Evolutionary conservation across 2,888 invertebrate genomes (phyloP).

Genomic region (Drosophila anceps): DNA sequence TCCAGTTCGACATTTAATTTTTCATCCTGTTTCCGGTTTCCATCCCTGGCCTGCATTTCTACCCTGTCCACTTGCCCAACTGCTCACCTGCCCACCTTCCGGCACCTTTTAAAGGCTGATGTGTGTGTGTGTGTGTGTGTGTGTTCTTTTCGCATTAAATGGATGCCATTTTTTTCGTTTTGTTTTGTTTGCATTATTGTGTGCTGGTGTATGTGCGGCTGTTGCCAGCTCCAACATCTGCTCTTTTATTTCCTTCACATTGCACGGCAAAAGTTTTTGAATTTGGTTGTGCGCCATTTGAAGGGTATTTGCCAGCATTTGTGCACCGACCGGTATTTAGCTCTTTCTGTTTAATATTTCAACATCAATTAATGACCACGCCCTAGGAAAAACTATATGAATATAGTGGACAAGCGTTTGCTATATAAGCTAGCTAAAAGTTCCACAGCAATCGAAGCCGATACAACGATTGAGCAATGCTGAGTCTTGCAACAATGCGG

Average conservation of each 20-base stretch:
- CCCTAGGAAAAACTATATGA: not conserved
- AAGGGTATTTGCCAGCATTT: constrained; percentile 3
- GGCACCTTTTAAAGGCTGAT: constrained; percentile 31
- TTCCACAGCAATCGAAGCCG: not conserved
- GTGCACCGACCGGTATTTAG: not conserved
- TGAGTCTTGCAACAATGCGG: too few species aligned
- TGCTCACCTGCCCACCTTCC: constrained; percentile 2
- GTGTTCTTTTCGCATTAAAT: constrained; percentile 10
- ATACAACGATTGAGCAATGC: too few species aligned
- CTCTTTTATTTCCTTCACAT: constrained; percentile 3
- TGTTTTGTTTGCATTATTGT: constrained; percentile 4
- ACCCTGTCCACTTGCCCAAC: not conserved
- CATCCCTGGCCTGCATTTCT: constrained; percentile 28
- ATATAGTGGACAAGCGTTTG: not conserved
- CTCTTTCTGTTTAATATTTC: constrained; percentile 3
- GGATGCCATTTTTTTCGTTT: constrained; percentile 1
- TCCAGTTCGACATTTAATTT: constrained; percentile 35
- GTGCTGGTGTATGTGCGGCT: not conserved
- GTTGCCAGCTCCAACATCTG: constrained; percentile 18
- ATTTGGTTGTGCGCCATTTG: not conserved
- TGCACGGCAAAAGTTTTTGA: constrained; percentile 1
- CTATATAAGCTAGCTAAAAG: not conserved
- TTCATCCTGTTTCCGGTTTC: constrained; percentile 40
- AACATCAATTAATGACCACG: constrained; percentile 13
- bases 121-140: constrained; percentile 13